A percentile compares a stretch with the other conserved stretches of the same genome.
phyloP scores from a whole-genome alignment of 2,888 invertebrate genomes.

The Flabesymbios commensalis region DNA sequence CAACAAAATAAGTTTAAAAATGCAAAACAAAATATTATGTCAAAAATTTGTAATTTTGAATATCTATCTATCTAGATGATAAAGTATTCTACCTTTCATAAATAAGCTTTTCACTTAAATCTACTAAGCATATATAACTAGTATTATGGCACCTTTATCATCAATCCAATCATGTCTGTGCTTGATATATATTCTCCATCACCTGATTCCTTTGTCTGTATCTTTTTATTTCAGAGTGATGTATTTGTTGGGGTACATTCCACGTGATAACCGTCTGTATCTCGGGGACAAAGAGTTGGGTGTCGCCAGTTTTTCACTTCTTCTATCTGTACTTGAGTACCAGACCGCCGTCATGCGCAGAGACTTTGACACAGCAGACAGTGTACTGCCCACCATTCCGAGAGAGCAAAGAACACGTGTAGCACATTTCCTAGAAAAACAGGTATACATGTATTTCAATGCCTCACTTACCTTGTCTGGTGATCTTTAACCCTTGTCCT shows the following conservation, averaged over 20 bases:
- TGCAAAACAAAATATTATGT: too few species aligned
- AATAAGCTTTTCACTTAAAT: too few species aligned
- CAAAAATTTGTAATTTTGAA: too few species aligned
- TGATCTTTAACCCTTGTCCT: too few species aligned
- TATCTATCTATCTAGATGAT: too few species aligned
- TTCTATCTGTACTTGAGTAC: constrained; percentile 94
- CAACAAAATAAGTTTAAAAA: too few species aligned
- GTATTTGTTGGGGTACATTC: constrained; percentile 95
- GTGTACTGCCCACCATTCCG: constrained; percentile 87
- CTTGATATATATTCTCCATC: too few species aligned
- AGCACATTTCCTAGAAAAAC: constrained; percentile 98
- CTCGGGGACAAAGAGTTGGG: constrained; percentile 97
- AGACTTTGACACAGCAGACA: constrained; percentile 94
- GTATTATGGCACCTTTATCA: too few species aligned
- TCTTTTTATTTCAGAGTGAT: constrained; percentile 71
- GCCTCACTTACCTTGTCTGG: not conserved
- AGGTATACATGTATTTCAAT: constrained; percentile 69
- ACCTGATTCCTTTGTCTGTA: too few species aligned
- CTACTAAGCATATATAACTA: too few species aligned
- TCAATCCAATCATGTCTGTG: too few species aligned
- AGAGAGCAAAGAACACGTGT: constrained; percentile 95
- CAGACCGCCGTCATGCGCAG: constrained; percentile 99
- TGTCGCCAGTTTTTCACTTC: constrained; percentile 75
- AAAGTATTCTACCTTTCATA: too few species aligned
- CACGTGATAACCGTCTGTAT: constrained; percentile 93